A percentile compares a stretch with the other conserved stretches of the same genome.
Conservation (phyloP, 2,888 invertebrate genomes). For the Linnaemya vulpina region DNA sequence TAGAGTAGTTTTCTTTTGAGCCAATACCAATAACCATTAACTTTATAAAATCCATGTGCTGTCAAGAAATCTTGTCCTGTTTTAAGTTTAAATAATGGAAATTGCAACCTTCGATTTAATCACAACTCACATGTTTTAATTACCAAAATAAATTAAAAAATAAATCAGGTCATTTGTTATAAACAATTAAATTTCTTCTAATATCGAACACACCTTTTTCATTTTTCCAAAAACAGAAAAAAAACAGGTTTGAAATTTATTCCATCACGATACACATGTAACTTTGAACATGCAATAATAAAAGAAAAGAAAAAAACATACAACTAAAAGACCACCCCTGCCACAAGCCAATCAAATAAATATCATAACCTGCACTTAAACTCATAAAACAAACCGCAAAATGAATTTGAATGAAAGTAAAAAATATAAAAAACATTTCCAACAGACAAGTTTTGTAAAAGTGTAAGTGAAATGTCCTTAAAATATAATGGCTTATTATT, state of each 20-base stretch:
- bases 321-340: slow-evolving; percentile 5
- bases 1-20: no score
- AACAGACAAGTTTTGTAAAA: slow-evolving; percentile 52
- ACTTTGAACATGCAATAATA: slow-evolving; percentile 49
- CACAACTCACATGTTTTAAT: not conserved
- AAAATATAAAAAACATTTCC: not conserved
- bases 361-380: slow-evolving; percentile 14
- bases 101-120: not conserved
- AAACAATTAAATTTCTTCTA: slow-evolving; percentile 48
- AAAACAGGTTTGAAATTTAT: slow-evolving; percentile 33
- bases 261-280: slow-evolving; percentile 24
- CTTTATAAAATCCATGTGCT: not conserved
- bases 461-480: slow-evolving; percentile 54
- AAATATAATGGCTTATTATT: slow-evolving; percentile 61
- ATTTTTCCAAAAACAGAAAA: not conserved
- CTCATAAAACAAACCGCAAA: slow-evolving; percentile 21
- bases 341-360: slow-evolving; percentile 46
- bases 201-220: slow-evolving; percentile 61
- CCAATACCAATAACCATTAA: not conserved
- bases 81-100: slow-evolving; percentile 1
- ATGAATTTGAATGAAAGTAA: not conserved
- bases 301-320: not conserved
- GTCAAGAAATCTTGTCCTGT: not conserved
- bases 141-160: slow-evolving; percentile 5
- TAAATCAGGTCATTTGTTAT: slow-evolving; percentile 58